Evolutionary conservation across 2,113 vertebrate genomes (phyloP), one percentile per base, ranked within the genome.

Genomic region (Epinephelus lanceolatus): DNA sequence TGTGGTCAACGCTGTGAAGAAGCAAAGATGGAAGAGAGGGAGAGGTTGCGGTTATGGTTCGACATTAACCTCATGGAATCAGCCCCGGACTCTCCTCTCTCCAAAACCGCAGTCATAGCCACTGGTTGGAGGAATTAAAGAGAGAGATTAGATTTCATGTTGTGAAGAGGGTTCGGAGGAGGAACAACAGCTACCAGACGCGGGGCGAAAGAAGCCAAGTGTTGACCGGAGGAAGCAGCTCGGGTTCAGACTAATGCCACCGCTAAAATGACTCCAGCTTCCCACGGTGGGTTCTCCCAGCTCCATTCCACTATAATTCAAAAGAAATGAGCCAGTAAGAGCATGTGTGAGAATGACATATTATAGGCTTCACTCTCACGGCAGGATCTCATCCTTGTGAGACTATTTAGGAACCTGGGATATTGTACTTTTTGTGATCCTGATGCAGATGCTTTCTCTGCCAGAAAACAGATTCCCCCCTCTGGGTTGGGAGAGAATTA

Each of bases 41-140:
- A 72, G 75, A 80, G 78, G 70, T 68, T 90, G 87, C 15, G 81
- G 84, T 88, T 65, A 66, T 3, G 76, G 67, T 82, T 88, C 42
- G 10, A 85, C 79, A 80, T 81, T 91, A 86, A 85, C 83, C 72
- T 86, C 71, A 56, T 67, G 67, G 84, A 85, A 57, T 73, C 71
- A 37, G 53, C 69, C 77, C 55, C 4, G 21, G 79, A 76, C 80
- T 80, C 67, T 40, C 18, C 40, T 62, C 57, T 21, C 70, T 82
- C 71, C 76, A 70, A 87, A 86, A 86, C 81, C 88, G 81, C 88
- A 90, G 77, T 27, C 62, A 21, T 1, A 55, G 71, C 86, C 87
- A 18, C 80, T 69, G 71, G 78, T 83, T 45, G 52, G 61, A 88
- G 66, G 56, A 80, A 78, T 81, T 83, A 80, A 59, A 88, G 86